Evolutionary conservation across 2,888 invertebrate genomes (phyloP), one percentile per base, ranked within the genome.

Genomic region (Leptopilina myrica): DNA sequence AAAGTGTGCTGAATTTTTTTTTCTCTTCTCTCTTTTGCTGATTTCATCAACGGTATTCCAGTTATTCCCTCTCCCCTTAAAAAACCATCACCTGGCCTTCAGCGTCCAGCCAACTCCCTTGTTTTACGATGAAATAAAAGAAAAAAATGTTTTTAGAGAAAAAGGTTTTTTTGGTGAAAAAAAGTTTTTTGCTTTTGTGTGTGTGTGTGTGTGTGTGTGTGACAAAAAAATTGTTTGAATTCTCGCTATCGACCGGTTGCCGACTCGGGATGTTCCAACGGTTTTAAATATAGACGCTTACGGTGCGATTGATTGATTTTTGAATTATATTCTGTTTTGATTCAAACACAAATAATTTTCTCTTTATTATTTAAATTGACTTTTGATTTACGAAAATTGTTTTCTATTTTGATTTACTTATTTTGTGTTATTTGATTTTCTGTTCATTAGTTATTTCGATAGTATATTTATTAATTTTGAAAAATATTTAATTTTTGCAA

Each of bases 271-370:
- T 62, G 20, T 62, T 62, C 20, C 62, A 62, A 62, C 62, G 62
- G 62, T 62, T 62, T 62, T 62, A 62, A 15, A 62, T 62, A 62
- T 62, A 62, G 62, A 62, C 62, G 62, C 62, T 62, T 62, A 62
- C 62, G 20, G 20, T 62, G 9, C 15, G 59, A n/a, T 59, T 62
- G 62, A 62, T 62, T 62, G 20, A 15, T 49, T 62, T 62, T 62
- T 62, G 62, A 62, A 62, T 20, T 62, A 6, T 62, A n/a, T 62
- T 62, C 62, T 62, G 62, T 62, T 62, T 62, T 62, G 62, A 62
- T 20, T 20, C 8, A 20, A 15, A 3, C 20, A 20, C 15, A 15
- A 20, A 33, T 33, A 33, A 33, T 33, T 33, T 9, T 15, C 20
- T 62, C n/a, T 20, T 15, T 62, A 9, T 9, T 20, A 15, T 62